phyloP scores from a whole-genome alignment of 2,113 vertebrate species.

The Toxostoma redivivum region DNA sequence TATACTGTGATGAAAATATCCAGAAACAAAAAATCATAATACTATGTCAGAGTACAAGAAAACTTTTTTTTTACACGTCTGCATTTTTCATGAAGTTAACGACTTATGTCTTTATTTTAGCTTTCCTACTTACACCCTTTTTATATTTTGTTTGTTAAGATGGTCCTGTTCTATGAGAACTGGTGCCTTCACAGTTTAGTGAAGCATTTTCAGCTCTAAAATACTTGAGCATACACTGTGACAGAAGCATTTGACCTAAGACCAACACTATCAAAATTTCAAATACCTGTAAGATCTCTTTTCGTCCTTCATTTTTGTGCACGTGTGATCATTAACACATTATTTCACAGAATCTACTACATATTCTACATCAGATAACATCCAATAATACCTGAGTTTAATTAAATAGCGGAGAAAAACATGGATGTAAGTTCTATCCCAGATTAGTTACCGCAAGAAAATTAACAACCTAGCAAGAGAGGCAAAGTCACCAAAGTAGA shows the following conservation, averaged over 20 bases:
- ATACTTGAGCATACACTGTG: not conserved
- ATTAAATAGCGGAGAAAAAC: not conserved
- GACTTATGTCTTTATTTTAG: not conserved
- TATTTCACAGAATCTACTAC: not conserved
- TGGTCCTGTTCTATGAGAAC: not conserved
- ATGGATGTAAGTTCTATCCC: fast-evolving
- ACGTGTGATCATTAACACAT: not conserved
- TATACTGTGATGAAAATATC: not conserved
- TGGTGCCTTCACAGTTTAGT: not conserved
- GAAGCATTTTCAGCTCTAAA: not conserved
- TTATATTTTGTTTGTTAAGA: not conserved
- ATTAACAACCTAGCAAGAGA: not conserved
- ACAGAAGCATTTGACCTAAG: not conserved
- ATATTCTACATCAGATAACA: not conserved
- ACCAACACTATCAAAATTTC: not conserved
- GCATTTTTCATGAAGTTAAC: not conserved
- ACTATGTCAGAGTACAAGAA: not conserved
- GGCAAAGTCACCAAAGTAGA: not conserved
- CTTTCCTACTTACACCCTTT: not conserved
- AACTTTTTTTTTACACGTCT: not conserved
- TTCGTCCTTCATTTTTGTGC: not conserved
- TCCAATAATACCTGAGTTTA: not conserved
- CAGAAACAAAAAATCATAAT: not conserved
- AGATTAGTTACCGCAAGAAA: not conserved
- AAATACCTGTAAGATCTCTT: not conserved